These are phyloP conservation scores for Plectrocnemia conspersa DNA, from an alignment of 1,140 invertebrate genomes.

Conservation along the genomic window DNA sequence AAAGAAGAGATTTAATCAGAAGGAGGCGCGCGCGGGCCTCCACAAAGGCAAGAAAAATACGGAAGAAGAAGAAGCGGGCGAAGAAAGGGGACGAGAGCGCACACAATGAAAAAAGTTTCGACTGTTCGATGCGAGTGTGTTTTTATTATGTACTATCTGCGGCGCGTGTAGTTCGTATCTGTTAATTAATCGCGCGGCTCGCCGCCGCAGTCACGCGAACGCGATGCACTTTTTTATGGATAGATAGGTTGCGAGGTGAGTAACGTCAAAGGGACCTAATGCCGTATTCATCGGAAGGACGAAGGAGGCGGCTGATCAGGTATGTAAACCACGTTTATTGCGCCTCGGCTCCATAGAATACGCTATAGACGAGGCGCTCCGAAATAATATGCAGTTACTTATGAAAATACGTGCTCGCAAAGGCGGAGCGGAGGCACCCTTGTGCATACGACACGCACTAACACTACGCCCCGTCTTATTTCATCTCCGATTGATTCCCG, in stretches of 20 bases:
- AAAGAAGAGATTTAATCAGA: slow-evolving; percentile 9
- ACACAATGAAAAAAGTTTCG: background rate
- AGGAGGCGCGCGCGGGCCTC: background rate
- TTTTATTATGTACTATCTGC: background rate
- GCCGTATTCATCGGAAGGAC: slow-evolving; percentile 24
- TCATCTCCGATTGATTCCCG: no score
- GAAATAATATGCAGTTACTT: slow-evolving; percentile 32
- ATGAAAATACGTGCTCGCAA: slow-evolving; percentile 26
- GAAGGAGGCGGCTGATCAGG: slow-evolving; percentile 16
- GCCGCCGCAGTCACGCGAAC: background rate
- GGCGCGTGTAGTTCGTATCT: background rate
- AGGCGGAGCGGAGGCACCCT: background rate
- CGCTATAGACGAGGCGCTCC: slow-evolving; percentile 15
- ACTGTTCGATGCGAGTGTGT: background rate
- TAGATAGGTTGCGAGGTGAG: background rate
- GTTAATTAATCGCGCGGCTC: slow-evolving; percentile 1
- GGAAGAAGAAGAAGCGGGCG: background rate
- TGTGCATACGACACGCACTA: background rate
- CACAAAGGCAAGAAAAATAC: slow-evolving; percentile 3
- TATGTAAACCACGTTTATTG: slow-evolving; percentile 31
- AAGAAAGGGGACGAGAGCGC: background rate
- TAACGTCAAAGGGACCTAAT: slow-evolving; percentile 24
- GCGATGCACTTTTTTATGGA: background rate
- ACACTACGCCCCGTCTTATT: no score
- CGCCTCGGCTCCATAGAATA: slow-evolving; percentile 15